phyloP scores from a whole-genome alignment of 2,797 vertebrate species.

The Pipistrellus pygmaeus region DNA sequence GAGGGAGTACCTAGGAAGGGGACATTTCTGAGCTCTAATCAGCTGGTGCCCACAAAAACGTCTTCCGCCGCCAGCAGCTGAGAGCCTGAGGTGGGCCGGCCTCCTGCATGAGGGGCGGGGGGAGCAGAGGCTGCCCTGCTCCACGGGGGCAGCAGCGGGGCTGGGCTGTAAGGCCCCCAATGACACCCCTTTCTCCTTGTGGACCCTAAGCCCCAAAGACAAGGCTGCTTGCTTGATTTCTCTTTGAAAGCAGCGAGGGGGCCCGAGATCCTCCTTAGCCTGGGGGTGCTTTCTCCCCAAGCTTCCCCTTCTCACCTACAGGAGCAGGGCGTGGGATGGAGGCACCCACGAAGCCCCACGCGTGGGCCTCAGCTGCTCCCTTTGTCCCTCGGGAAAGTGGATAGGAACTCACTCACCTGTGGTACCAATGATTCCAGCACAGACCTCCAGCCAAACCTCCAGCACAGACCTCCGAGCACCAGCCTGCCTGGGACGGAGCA shows the following conservation, averaged over 20 bases:
- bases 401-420: not conserved
- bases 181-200: not conserved
- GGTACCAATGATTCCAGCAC: not conserved
- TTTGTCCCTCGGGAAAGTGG: not conserved
- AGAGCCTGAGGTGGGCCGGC: not conserved
- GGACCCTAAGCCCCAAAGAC: not conserved
- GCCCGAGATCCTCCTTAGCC: not conserved
- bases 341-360: not conserved
- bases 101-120: too few species aligned
- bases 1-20: not conserved
- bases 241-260: not conserved
- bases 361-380: not conserved
- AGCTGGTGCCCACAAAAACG: not conserved
- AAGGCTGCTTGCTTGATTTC: not conserved
- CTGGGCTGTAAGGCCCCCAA: rapidly evolving
- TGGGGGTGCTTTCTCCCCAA: not conserved
- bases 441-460: not conserved
- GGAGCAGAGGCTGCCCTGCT: not conserved
- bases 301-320: not conserved
- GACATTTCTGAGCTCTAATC: not conserved
- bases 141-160: not conserved
- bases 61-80: not conserved
- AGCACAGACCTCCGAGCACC: not conserved
- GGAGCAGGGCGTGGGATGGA: not conserved
- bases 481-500: rapidly evolving